phyloP scores from a whole-genome alignment of 35 echinoderm and acorn worm species.

The Stichopus chloronotus region DNA sequence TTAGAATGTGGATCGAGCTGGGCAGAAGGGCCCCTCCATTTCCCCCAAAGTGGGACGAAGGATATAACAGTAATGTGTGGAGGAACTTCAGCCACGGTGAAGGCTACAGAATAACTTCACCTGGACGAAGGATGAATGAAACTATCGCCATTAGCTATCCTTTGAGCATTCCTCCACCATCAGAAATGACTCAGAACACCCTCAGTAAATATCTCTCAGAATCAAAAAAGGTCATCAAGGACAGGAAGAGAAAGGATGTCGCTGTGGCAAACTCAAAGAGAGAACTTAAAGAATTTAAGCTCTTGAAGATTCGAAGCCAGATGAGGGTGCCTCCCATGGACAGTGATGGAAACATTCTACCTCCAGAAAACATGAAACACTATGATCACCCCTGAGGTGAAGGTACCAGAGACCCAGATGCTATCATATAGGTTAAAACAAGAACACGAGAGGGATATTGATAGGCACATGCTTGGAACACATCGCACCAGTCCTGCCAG shows the following conservation, averaged over 20 bases:
- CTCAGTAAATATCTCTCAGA: conserved; percentile 85
- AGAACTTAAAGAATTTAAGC: conserved; percentile 87
- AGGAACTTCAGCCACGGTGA: conserved; percentile 79
- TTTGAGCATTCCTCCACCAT: conserved; percentile 77
- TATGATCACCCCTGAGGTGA: conserved; percentile 69
- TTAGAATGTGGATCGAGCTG: conserved; percentile 80
- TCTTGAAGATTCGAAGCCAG: conserved; percentile 87
- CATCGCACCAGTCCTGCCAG: conserved; percentile 68
- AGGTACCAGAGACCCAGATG: conserved; percentile 64
- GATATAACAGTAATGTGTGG: conserved; percentile 97
- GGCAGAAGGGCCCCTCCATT: conserved; percentile 76
- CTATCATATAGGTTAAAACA: conserved; percentile 73
- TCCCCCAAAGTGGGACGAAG: conserved; percentile 84
- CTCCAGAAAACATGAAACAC: conserved; percentile 70
- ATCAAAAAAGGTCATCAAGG: conserved; percentile 67
- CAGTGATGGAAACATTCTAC: conserved; percentile 64
- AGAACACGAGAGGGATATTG: conserved; percentile 84
- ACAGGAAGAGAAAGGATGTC: conserved; percentile 64
- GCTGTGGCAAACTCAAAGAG: conserved; percentile 67
- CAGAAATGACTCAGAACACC: conserved; percentile 76
- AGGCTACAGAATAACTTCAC: conserved; percentile 52
- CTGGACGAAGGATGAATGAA: conserved; percentile 55
- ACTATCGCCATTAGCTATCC: conserved; percentile 86
- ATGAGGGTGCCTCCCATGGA: conserved; percentile 90
- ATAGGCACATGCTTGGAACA: conserved; percentile 71